Evolutionary conservation across 2,113 vertebrate species (phyloP), one percentile per base, ranked within the genome.

Genomic region (Opisthocomus hoazin): DNA sequence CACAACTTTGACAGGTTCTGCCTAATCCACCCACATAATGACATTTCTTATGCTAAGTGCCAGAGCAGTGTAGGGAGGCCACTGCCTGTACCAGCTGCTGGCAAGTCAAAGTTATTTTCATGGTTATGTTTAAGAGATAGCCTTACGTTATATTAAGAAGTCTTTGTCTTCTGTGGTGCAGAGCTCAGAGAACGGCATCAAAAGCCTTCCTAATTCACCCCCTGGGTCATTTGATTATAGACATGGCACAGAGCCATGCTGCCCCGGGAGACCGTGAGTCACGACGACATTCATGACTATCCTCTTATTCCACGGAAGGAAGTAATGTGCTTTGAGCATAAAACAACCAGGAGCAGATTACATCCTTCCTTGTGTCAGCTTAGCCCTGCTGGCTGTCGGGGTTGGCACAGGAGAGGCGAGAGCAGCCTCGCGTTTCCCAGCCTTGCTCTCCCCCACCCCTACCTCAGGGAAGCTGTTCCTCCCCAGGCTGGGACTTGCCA

Each of bases 1-100:
- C 89, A 91, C 84, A 96, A 80, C 89, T 96, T 97, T 97, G 96
- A 96, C 96, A 96, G 94, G 92, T 96, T 96, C 94, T 96, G 96
- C 94, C 94, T 96, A 96, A 96, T 95, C 94, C 92, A 74, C 94
- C 94, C 93, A 94, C 96, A 94, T 68, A 90, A 94, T 91, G 94
- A 94, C 89, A 96, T 97, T 96, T 96, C 96, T 96, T 96, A 96
- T 84, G 89, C 92, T 93, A 96, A 97, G 91, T 95, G 93, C 94
- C 93, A 82, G 87, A 90, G 92, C 8, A 3, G 96, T 84, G 81
- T 84, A 93, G 81, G 95, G 94, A 97, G 91, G 78, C 96, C 89
- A 96, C 84, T 82, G 93, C 74, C 91, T 89, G 71, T 73, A 95
- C 82, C 96, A 97, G 89, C 95, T 96, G 95, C 91, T 91, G 94